phyloP scores from a whole-genome alignment of 2,113 vertebrate genomes.

The Strix aluco region DNA sequence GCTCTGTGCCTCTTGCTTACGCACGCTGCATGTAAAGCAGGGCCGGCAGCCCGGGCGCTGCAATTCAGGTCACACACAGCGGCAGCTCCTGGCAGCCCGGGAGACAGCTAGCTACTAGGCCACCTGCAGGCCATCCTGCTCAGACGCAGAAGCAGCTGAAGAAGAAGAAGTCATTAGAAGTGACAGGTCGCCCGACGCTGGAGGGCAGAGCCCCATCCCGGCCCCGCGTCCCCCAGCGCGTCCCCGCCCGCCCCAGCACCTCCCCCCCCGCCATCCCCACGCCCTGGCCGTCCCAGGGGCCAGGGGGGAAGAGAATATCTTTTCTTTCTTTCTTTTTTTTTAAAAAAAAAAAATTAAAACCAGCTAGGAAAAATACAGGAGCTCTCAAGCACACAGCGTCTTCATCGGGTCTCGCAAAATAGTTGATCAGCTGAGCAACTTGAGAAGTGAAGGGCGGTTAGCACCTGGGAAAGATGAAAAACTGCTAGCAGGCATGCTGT shows the following conservation, averaged over 20 bases:
- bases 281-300: neutral
- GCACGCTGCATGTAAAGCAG: constrained; percentile 79
- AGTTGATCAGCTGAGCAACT: neutral
- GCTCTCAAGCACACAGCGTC: neutral
- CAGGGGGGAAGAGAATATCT: neutral
- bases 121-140: constrained; percentile 74
- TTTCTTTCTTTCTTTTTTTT: neutral
- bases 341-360: neutral
- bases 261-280: fast-evolving
- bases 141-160: constrained; percentile 44
- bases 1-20: constrained; percentile 72
- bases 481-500: neutral
- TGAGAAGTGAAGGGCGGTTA: neutral
- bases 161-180: constrained; percentile 70
- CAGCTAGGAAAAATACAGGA: neutral
- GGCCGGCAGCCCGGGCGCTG: constrained; percentile 37
- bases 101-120: constrained; percentile 66
- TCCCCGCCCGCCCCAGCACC: neutral
- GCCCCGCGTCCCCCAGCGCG: neutral
- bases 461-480: neutral
- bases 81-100: constrained; percentile 65
- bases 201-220: constrained; percentile 44
- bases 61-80: constrained; percentile 69
- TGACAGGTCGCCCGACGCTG: constrained; percentile 69
- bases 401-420: neutral